phyloP scores from a whole-genome alignment of 2,888 invertebrate genomes.

The Beris chalybata region DNA sequence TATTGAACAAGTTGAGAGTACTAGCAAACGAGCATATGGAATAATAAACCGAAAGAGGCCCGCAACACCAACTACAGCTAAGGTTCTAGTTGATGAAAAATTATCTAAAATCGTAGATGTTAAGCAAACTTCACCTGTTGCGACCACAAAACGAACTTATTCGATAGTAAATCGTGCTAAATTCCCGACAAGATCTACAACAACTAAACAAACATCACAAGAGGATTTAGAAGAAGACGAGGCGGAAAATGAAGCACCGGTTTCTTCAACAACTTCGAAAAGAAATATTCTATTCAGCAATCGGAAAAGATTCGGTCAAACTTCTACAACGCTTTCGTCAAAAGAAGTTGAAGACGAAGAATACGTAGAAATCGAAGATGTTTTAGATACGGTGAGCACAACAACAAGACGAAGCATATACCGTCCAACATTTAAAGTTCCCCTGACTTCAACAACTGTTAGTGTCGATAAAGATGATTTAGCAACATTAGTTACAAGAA shows the following conservation, averaged over 20 bases:
- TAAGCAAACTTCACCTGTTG: background rate
- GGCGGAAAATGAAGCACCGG: background rate
- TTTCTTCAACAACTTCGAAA: background rate
- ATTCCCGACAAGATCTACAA: background rate
- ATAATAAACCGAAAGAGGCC: background rate
- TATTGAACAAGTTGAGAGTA: background rate
- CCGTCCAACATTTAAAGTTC: no score
- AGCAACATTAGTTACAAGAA: no score
- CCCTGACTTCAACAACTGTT: no score
- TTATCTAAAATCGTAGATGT: background rate
- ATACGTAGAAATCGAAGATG: no score
- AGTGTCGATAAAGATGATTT: no score
- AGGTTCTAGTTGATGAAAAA: background rate
- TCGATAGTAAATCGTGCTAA: background rate
- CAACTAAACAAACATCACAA: background rate
- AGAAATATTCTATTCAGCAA: background rate
- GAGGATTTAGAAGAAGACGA: background rate
- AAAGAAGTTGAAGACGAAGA: no score
- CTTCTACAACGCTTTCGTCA: no score
- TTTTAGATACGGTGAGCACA: no score
- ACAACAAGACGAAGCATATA: no score
- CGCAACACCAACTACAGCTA: background rate
- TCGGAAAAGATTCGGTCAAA: no score
- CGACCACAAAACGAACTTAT: constrained; percentile 13
- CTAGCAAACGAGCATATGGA: background rate